These are phyloP conservation scores for Opisthocomus hoazin DNA, from an alignment of 2,113 vertebrate species.

Conservation along the genomic window DNA sequence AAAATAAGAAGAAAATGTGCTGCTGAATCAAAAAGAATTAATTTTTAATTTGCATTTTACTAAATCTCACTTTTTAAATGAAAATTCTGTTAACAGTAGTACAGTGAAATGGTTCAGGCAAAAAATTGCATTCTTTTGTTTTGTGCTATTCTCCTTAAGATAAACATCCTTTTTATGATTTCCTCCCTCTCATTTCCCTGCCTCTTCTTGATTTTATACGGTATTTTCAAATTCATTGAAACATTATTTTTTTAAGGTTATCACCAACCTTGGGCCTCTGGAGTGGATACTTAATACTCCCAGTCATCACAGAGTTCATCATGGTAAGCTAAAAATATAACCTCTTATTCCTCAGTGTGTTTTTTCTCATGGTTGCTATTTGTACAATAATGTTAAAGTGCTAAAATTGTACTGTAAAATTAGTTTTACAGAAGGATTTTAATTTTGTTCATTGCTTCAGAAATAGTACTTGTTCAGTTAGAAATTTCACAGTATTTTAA, in stretches of 20 bases:
- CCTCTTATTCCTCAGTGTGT: not conserved
- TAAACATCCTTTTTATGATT: not conserved
- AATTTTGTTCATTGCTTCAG: not conserved
- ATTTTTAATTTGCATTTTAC: not conserved
- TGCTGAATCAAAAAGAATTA: not conserved
- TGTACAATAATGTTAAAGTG: not conserved
- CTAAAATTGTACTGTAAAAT: not conserved
- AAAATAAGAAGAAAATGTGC: not conserved
- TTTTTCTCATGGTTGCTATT: not conserved
- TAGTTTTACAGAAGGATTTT: not conserved
- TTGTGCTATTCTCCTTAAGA: not conserved
- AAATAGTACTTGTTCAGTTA: not conserved
- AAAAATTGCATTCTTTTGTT: not conserved
- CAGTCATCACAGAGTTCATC: slow-evolving; percentile 92
- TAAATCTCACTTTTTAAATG: not conserved
- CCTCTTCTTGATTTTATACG: not conserved
- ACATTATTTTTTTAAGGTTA: slow-evolving; percentile 69
- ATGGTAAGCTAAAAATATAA: slow-evolving; percentile 71
- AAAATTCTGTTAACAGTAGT: not conserved
- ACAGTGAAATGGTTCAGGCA: not conserved
- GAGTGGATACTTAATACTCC: slow-evolving; percentile 92
- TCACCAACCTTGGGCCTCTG: slow-evolving; percentile 83
- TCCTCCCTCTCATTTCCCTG: not conserved
- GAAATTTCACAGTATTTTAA: not conserved
- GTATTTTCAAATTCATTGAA: not conserved